These are phyloP conservation scores for Drosophila kokeensis DNA, from an alignment of 2,888 invertebrate genomes.

Conservation along the genomic window DNA sequence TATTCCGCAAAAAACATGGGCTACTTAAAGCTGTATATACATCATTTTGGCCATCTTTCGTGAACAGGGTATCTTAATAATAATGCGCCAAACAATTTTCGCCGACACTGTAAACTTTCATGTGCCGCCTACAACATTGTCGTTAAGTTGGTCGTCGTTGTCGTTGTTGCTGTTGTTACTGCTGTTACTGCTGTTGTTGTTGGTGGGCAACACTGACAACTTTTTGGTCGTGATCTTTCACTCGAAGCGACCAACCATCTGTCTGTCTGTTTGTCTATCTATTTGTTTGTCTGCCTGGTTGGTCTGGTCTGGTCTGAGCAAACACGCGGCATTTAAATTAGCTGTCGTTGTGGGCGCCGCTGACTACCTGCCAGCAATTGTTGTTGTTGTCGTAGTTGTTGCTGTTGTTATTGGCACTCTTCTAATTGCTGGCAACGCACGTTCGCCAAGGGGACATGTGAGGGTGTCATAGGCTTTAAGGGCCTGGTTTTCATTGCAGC, in stretches of 20 bases:
- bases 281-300: background rate
- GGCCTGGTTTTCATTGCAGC: slow-evolving; percentile 45
- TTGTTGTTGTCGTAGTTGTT: slow-evolving; percentile 22
- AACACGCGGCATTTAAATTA: slow-evolving; percentile 75
- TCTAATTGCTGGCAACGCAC: slow-evolving; percentile 76
- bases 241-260: slow-evolving; percentile 59
- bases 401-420: slow-evolving; percentile 45
- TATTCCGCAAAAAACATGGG: background rate
- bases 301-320: slow-evolving; percentile 47
- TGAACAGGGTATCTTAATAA: slow-evolving; percentile 48
- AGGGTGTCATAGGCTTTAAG: slow-evolving; percentile 19
- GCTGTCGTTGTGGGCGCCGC: slow-evolving; percentile 69
- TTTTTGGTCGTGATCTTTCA: slow-evolving; percentile 81
- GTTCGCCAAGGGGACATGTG: slow-evolving; percentile 40
- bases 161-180: slow-evolving; percentile 18
- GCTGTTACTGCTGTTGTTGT: slow-evolving; percentile 21
- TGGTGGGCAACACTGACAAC: slow-evolving; percentile 59
- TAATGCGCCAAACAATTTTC: slow-evolving; percentile 70
- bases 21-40: background rate
- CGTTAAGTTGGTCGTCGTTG: slow-evolving; percentile 46
- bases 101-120: slow-evolving; percentile 73
- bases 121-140: slow-evolving; percentile 70
- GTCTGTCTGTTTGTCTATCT: background rate
- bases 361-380: slow-evolving; percentile 44
- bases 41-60: background rate